Percentiles rank a stretch among this genome's conserved stretches.
phyloP scores from a whole-genome alignment of 1,140 invertebrate genomes.

The Batillaria attramentaria region DNA sequence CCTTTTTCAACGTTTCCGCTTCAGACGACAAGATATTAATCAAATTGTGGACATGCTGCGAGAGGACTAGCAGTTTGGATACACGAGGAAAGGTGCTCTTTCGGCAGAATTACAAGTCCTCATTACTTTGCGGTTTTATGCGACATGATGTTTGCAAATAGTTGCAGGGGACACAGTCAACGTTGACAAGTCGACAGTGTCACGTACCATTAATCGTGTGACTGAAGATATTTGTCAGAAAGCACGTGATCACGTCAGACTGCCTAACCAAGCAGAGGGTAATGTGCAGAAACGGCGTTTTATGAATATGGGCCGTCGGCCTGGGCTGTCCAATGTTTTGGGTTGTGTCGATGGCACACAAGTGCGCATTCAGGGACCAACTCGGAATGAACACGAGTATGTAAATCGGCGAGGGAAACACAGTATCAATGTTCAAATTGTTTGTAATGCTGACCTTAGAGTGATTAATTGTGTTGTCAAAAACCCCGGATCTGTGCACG shows the following conservation, averaged over 20 bases:
- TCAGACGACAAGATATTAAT: too few species aligned
- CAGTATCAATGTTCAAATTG: not conserved
- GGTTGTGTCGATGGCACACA: not conserved
- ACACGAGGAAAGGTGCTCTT: not conserved
- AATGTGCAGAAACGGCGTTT: too few species aligned
- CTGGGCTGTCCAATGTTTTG: not conserved
- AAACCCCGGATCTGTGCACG: not conserved
- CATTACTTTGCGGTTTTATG: not conserved
- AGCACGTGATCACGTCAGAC: not conserved
- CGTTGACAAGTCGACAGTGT: not conserved
- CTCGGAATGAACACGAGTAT: not conserved
- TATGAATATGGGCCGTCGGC: too few species aligned
- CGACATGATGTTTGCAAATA: not conserved
- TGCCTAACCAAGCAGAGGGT: too few species aligned
- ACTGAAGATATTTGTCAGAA: not conserved
- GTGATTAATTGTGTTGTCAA: constrained; percentile 3
- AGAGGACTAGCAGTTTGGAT: not conserved
- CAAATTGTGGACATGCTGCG: not conserved
- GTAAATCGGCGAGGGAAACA: not conserved
- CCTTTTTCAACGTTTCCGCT: too few species aligned
- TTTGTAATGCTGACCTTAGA: not conserved
- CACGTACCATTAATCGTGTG: constrained; percentile 3
- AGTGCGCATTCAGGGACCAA: not conserved
- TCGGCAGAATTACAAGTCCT: not conserved
- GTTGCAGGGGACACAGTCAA: not conserved